A percentile compares a stretch with the other conserved stretches of the same genome.
Evolutionary conservation across 2,888 invertebrate species (phyloP).

Genomic region (Eupeodes latifasciatus): DNA sequence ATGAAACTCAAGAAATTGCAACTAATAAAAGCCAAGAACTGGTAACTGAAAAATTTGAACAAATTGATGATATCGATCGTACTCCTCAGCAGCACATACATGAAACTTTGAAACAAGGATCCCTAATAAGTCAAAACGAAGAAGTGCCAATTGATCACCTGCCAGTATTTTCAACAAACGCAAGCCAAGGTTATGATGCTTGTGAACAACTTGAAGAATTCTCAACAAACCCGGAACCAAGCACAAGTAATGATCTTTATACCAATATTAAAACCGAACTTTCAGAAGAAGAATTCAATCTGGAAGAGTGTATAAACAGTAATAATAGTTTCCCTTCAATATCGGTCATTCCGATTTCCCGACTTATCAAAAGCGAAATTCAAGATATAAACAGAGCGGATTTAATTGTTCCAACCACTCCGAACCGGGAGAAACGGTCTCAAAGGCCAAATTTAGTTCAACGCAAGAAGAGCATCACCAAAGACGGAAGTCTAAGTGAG

Average conservation of each 20-base stretch:
- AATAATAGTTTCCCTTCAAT: slow-evolving; percentile 77
- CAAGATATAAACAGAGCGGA: slow-evolving; percentile 77
- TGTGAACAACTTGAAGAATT: neutral
- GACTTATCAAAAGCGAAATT: slow-evolving; percentile 78
- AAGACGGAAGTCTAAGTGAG: slow-evolving; percentile 77
- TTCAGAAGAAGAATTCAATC: slow-evolving; percentile 39
- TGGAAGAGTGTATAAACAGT: slow-evolving; percentile 44
- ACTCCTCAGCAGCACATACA: neutral
- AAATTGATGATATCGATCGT: neutral
- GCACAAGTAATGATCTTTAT: neutral
- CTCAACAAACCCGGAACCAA: neutral
- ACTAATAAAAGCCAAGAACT: neutral
- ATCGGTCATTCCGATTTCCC: slow-evolving; percentile 80
- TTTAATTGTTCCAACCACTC: slow-evolving; percentile 50
- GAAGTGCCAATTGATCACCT: neutral
- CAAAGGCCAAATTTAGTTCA: slow-evolving; percentile 77
- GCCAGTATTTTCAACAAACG: neutral
- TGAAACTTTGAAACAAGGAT: neutral
- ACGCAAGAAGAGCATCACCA: slow-evolving; percentile 77
- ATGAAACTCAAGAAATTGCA: neutral
- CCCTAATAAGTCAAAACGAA: neutral
- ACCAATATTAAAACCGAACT: slow-evolving; percentile 26
- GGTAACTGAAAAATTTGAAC: neutral
- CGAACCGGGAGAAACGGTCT: slow-evolving; percentile 14
- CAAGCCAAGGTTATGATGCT: neutral